Conservation (phyloP, 2,113 vertebrate genomes). For the Lipophrys pholis region DNA sequence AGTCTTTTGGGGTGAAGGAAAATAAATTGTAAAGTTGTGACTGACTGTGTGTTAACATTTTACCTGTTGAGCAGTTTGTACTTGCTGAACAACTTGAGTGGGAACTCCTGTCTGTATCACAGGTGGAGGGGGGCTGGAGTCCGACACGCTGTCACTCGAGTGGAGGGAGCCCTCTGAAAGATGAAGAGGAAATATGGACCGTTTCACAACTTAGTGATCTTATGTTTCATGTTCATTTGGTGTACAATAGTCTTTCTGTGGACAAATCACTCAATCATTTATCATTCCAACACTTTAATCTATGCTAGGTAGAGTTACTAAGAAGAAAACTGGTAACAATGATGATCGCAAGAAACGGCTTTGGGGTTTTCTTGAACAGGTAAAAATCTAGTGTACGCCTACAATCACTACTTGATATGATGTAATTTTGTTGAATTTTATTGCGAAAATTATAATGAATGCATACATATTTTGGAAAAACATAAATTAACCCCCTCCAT, state of each 20-base stretch:
- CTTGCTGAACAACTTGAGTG: constrained; percentile 93
- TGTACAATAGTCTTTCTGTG: not conserved
- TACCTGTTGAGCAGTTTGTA: constrained; percentile 91
- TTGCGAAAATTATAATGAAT: no score
- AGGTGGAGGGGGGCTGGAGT: constrained; percentile 88
- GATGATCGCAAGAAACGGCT: no score
- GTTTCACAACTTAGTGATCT: not conserved
- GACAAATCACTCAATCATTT: not conserved
- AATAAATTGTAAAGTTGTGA: not conserved
- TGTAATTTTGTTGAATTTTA: no score
- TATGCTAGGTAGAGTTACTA: not conserved
- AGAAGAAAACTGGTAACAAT: not conserved
- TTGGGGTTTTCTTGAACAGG: no score
- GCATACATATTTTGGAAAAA: no score
- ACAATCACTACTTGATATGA: no score
- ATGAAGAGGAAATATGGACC: constrained; percentile 22
- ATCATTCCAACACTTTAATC: not conserved
- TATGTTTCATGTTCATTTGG: not conserved
- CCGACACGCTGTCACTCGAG: constrained; percentile 89
- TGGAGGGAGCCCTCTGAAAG: constrained; percentile 89
- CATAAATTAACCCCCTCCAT: no score
- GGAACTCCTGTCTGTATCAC: constrained; percentile 90
- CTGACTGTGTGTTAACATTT: not conserved
- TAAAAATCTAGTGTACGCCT: no score
- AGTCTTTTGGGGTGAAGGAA: not conserved